Percentiles rank a stretch among this genome's conserved stretches.
Evolutionary conservation across 2,888 invertebrate species (phyloP).

Genomic region (Platycnemis pennipes): DNA sequence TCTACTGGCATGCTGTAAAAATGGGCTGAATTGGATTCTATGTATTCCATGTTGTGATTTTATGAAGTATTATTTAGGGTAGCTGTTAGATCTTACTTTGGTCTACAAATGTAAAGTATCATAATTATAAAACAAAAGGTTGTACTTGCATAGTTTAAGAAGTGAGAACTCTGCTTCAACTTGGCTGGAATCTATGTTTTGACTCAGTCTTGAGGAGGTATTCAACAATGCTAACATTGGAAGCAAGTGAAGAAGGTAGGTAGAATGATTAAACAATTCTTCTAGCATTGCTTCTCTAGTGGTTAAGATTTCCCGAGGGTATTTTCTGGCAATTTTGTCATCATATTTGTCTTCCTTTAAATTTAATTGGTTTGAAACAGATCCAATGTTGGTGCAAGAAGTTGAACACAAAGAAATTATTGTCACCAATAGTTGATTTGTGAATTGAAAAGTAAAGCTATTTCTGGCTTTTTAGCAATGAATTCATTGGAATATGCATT

Average conservation of each 20-base stretch:
- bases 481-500: not conserved
- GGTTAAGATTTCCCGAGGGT: not conserved
- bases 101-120: not conserved
- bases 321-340: not conserved
- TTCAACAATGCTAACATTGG: not conserved
- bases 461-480: not conserved
- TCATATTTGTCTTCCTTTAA: not conserved
- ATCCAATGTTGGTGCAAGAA: not conserved
- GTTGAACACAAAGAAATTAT: not conserved
- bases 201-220: not conserved
- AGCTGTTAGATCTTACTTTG: not conserved
- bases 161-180: not conserved
- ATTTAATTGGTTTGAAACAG: not conserved
- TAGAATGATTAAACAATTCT: not conserved
- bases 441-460: not conserved
- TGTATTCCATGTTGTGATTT: not conserved
- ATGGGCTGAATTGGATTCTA: not conserved
- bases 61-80: not conserved
- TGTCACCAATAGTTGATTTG: not conserved
- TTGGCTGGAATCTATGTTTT: not conserved
- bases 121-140: not conserved
- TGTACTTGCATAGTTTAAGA: not conserved
- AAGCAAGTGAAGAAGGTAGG: not conserved
- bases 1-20: not conserved
- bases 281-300: not conserved